Evolutionary conservation across 2,113 vertebrate species (phyloP).

Genomic region (Apteryx owenii): DNA sequence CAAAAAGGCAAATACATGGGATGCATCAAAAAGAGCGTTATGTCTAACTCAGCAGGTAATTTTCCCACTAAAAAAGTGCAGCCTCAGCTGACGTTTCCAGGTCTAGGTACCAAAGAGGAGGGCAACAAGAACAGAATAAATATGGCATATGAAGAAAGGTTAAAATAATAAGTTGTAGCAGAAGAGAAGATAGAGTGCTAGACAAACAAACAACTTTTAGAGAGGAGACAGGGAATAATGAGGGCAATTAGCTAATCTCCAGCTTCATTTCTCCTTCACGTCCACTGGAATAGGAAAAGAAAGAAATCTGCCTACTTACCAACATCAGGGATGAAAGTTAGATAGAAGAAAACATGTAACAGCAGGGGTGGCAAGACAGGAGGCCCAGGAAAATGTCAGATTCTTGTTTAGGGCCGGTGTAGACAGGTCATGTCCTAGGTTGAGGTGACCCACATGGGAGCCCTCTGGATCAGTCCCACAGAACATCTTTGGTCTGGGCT

Average conservation of each 20-base stretch:
- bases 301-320: neutral
- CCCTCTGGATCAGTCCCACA: neutral
- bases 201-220: neutral
- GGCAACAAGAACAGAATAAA: neutral
- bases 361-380: neutral
- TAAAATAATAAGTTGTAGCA: neutral
- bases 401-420: neutral
- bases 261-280: neutral
- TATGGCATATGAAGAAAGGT: neutral
- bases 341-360: neutral
- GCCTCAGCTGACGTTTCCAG: neutral
- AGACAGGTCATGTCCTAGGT: neutral
- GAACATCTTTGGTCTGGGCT: neutral
- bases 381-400: neutral
- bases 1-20: neutral
- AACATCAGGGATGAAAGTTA: neutral
- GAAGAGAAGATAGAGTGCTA: neutral
- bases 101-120: neutral
- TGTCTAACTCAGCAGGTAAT: neutral
- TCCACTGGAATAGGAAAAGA: neutral
- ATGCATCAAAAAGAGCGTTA: neutral
- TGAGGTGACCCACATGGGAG: neutral
- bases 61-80: neutral
- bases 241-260: neutral
- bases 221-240: neutral